A percentile compares a stretch with the other conserved stretches of the same genome.
These are phyloP conservation scores for Oxyura jamaicensis DNA, from an alignment of 2,113 vertebrate species.

Conservation along the genomic window DNA sequence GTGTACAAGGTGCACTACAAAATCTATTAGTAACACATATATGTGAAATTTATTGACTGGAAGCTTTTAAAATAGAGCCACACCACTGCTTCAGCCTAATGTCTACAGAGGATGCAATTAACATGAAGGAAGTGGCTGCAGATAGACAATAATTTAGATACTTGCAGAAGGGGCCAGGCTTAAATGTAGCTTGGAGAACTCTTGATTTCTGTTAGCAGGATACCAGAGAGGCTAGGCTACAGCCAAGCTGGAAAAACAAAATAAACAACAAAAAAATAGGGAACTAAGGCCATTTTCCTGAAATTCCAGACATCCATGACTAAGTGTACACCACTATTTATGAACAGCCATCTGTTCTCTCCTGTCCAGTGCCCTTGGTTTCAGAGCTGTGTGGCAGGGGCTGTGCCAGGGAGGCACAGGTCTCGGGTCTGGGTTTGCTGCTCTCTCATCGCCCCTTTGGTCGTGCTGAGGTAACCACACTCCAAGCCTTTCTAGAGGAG, in stretches of 20 bases:
- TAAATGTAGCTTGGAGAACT: no score
- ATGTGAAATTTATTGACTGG: not conserved
- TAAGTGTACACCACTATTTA: no score
- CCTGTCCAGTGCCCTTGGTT: not conserved
- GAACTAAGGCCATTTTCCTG: not conserved
- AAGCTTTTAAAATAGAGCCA: not conserved
- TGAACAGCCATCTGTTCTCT: not conserved
- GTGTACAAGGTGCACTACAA: not conserved
- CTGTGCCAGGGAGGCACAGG: not conserved
- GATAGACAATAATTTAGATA: no score
- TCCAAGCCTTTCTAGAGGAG: fast-evolving
- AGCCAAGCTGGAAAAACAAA: no score
- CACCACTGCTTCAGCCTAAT: not conserved
- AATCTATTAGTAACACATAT: not conserved
- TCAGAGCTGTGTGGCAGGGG: not conserved
- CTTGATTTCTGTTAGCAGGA: not conserved
- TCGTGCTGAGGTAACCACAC: not conserved
- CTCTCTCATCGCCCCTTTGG: not conserved
- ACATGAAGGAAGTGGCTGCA: not conserved
- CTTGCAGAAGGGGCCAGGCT: not conserved
- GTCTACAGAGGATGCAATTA: not conserved
- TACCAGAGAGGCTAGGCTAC: not conserved
- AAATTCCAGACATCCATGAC: not conserved
- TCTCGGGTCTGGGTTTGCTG: not conserved
- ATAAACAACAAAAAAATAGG: not conserved